Conservation (phyloP, 2,113 vertebrate species). For the Mesocricetus auratus region DNA sequence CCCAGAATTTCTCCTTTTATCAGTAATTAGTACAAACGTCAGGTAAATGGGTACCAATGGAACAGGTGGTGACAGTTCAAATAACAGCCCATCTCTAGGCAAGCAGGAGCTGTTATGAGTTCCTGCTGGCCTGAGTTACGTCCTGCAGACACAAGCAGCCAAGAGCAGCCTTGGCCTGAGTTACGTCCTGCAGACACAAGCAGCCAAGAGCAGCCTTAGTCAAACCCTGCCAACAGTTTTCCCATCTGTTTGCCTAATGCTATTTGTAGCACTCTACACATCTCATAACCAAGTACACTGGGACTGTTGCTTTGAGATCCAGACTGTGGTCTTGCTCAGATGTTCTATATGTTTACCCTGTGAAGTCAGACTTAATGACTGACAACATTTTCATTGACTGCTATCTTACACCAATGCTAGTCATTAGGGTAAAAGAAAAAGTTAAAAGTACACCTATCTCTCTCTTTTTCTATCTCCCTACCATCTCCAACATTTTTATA, state of each 20-base stretch:
- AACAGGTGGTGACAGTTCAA: conserved; percentile 38
- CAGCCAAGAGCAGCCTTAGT: conserved; percentile 45
- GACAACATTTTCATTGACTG: background rate
- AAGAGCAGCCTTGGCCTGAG: conserved; percentile 53
- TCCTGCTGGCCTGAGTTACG: conserved; percentile 37
- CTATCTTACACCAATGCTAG: background rate
- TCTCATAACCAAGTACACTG: background rate
- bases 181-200: background rate
- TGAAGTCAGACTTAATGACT: background rate
- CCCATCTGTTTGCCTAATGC: conserved; percentile 23
- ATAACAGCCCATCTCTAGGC: conserved; percentile 35
- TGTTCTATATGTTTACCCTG: background rate
- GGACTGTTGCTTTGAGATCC: background rate
- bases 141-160: conserved; percentile 4
- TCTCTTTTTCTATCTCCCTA: background rate
- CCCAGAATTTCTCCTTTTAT: conserved; percentile 50
- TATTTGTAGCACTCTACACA: conserved; percentile 3
- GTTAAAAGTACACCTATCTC: background rate
- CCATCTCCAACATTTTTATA: background rate
- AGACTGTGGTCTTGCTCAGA: conserved; percentile 3
- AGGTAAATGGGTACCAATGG: conserved; percentile 43
- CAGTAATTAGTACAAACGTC: conserved; percentile 10
- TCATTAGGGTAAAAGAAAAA: background rate
- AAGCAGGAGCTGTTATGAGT: conserved; percentile 39
- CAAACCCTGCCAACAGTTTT: conserved; percentile 46